Evolutionary conservation across 2,888 invertebrate genomes (phyloP).

Genomic region (Lycaena phlaeas): DNA sequence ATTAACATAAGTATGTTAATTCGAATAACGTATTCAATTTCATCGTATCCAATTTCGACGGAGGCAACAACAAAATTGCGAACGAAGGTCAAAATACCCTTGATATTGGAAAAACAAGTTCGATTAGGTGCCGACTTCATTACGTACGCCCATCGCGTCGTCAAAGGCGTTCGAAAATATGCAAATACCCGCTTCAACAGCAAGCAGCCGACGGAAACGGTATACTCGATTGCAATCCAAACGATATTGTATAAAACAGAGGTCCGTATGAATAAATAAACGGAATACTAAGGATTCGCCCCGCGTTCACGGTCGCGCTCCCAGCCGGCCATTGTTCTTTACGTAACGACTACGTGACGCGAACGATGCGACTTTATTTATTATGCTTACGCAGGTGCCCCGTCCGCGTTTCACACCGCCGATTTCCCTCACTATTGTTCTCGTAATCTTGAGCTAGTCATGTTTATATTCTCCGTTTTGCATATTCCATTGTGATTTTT

Average conservation of each 20-base stretch:
- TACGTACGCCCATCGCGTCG: too few relatives aligned
- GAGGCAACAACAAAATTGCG: conserved; percentile 23
- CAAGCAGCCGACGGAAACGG: conserved; percentile 46
- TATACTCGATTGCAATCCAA: conserved; percentile 51
- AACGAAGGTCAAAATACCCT: neutral
- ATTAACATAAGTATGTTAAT: conserved; percentile 3
- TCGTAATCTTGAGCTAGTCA: conserved; percentile 32
- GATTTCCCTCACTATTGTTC: conserved; percentile 54
- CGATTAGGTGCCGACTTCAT: too few relatives aligned
- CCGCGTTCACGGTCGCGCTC: conserved; percentile 59
- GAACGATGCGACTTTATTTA: conserved; percentile 28
- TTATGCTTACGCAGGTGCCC: conserved; percentile 46
- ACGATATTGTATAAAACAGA: conserved; percentile 48
- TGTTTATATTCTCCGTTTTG: conserved; percentile 23
- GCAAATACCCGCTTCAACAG: conserved; percentile 48
- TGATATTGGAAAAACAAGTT: conserved; percentile 1
- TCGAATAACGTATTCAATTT: neutral
- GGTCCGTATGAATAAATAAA: conserved; percentile 52
- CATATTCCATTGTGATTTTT: conserved; percentile 21
- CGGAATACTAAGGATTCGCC: conserved; percentile 34
- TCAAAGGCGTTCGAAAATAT: conserved; percentile 36
- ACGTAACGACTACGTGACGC: conserved; percentile 51
- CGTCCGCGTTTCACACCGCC: conserved; percentile 40
- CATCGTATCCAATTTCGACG: neutral
- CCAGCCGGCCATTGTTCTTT: conserved; percentile 63